Base-by-base conservation (phyloP, 53 echinoderm and acorn worm species). In the Echinometra lucunter region DNA sequence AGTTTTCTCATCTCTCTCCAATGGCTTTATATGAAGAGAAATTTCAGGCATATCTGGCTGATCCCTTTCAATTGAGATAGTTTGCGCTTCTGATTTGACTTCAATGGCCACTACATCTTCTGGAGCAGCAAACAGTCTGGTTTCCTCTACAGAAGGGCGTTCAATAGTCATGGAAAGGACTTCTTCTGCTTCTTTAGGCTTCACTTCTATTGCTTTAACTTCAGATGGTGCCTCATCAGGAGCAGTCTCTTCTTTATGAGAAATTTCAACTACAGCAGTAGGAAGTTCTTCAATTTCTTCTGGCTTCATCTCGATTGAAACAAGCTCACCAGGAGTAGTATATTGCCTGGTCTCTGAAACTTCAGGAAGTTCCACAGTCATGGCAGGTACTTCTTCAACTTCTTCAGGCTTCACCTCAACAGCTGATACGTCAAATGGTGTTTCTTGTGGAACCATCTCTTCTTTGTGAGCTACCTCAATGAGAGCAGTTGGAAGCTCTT, bases 371-470 rank as follows among this genome's bases (percentile, higher is more conserved):
- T 91, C 91, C 15, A 91, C n/a, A 25, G 70, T 40, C 44, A 80
- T 93, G 56, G 38, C 63, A 7, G 74, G 88, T 12, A 93, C 49
- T 42, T 95, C 89, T 91, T 11, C 70, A 1, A 44, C 91, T 58
- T 95, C 93, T 44, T 95, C 89, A 57, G 88, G 67, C 47, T 91
- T 91, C 0, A 69, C 25, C n/a, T 91, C 67, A 91, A 91, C 45
- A 25, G 91, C 0, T 91, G 67, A 27, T 6, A 90, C 58, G 15
- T 91, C 70, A 66, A 2, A 57, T 25, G 89, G 27, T 89, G 25
- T 28, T 55, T 91, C 91, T 34, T 91, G 42, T 38, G 66, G 32
- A 27, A 19, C 2, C 13, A 40, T 66, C 21, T 66, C 91, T 66
- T 91, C 91, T 32, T 60, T 45, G 21, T 66, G 91, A 38, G 91